Base-by-base conservation (phyloP, 1,140 invertebrate species). In the Achatina immaculata region DNA sequence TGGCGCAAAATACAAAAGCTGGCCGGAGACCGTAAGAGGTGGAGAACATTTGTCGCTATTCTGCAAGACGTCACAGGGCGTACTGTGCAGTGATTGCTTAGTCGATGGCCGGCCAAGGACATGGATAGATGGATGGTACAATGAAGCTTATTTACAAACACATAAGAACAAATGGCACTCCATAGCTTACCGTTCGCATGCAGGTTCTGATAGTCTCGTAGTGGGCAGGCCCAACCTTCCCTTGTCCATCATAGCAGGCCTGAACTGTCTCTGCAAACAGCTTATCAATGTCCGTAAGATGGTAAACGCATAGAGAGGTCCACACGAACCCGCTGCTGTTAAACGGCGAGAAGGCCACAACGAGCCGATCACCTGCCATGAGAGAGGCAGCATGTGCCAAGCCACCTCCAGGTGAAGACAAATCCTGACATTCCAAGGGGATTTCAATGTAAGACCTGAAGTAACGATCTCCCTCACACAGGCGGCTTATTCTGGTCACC, bases 371-470 rank as follows among this genome's bases (percentile, higher is more conserved):
- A 89, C 98, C 96, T 88, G 97, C 96, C 96, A 95, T 28, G 96
- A 96, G 31, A 98, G 95, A 98, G 0, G 96, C 97, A 0, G 97
- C 96, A 89, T 98, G 96, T 6, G 97, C 95, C 7, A 99, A 92
- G 91, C 98, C 97, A 87, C 97, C 98, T 89, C 66, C 94, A 94
- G 71, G 87, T 34, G 94, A 94, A 48, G 94, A 94, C 65, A 94
- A 93, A 85, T 94, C 94, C 42, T 95, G 95, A 91, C 98, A 99
- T 81, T 98, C 96, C 86, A 99, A 94, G 1, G 98, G 97, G 82
- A 99, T 97, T 93, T 99, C 98, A 24, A 97, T 98, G 90, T 99
- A 99, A 0, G 98, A 99, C 90, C 98, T 97, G 92, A 98, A 99
- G 91, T 98, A 96, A 82, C 95, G 94, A 90, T 99, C 98, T 88